Base-by-base conservation (phyloP, 2,888 invertebrate species). In the Mimumesa dahlbomi region DNA sequence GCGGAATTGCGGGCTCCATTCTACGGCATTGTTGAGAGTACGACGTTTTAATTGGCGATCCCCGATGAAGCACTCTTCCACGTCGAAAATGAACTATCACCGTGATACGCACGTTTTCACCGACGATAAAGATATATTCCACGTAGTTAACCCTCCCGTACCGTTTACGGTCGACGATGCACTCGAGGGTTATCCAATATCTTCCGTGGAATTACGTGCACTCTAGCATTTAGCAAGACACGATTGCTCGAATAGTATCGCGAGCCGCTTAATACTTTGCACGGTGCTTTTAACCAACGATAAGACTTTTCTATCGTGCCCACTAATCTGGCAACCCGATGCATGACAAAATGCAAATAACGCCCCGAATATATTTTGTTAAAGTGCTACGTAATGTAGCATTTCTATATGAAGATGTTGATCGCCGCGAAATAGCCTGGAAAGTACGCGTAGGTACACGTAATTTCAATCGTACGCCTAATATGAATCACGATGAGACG, bases 31-130 rank as follows among this genome's bases (percentile, higher is more conserved):
- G 74, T 72, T 62, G 67, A 63, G 68, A 38, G 70, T 58, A 75
- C 61, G 69, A 62, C 40, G 68, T 79, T 79, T 79, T 79, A 79
- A 79, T 79, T 79, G 79, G 71, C 71, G 69, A 79, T 59, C 66
- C 79, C 65, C 68, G 57, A 75, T 63, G 57, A 65, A 73, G 64
- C 75, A 49, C 66, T 74, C 69, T 43, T 76, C 70, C 70, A 67
- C 62, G 56, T 61, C 63, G 59, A 73, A 77, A 65, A 68, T 64
- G 57, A 62, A 73, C 58, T 45, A 67, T 71, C 71, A 50, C 50
- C 68, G 65, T 66, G 75, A 77, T 72, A 75, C 58, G 54, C 48
- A 38, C 67, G 62, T 75, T 78, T 75, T 65, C 73, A 64, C 73
- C 73, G 69, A 52, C 65, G 68, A 68, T 65, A 65, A 75, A 65